These are phyloP conservation scores for Stramonita haemastoma DNA, from an alignment of 2,888 invertebrate species.

Conservation along the genomic window DNA sequence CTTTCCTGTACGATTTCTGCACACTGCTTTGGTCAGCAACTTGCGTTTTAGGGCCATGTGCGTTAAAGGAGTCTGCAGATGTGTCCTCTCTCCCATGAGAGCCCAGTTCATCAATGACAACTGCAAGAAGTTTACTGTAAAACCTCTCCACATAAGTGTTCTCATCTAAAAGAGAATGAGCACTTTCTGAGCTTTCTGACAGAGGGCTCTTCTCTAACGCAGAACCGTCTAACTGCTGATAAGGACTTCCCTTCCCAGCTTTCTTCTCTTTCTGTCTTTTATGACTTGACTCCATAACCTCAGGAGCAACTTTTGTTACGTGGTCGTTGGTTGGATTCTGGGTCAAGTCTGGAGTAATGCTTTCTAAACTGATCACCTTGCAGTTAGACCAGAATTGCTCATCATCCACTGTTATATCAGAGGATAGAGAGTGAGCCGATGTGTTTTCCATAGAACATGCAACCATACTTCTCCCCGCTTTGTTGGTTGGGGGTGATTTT, in stretches of 20 bases:
- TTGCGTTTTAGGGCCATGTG: no score
- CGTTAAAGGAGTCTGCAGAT: neutral
- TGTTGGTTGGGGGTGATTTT: neutral
- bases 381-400: neutral
- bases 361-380: neutral
- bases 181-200: neutral
- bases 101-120: neutral
- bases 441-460: neutral
- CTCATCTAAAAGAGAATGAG: neutral
- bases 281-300: neutral
- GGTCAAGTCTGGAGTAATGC: neutral
- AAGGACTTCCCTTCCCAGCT: no score
- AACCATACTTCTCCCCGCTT: neutral
- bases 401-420: neutral
- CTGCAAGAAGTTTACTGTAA: neutral
- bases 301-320: neutral
- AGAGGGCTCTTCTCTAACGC: no score
- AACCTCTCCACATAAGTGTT: neutral
- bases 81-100: neutral
- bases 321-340: neutral
- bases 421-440: neutral
- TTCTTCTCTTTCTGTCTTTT: no score
- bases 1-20: no score
- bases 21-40: no score
- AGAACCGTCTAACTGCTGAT: no score